Evolutionary conservation across 2,797 vertebrate genomes (phyloP).

Genomic region (Sebastes glaucus): DNA sequence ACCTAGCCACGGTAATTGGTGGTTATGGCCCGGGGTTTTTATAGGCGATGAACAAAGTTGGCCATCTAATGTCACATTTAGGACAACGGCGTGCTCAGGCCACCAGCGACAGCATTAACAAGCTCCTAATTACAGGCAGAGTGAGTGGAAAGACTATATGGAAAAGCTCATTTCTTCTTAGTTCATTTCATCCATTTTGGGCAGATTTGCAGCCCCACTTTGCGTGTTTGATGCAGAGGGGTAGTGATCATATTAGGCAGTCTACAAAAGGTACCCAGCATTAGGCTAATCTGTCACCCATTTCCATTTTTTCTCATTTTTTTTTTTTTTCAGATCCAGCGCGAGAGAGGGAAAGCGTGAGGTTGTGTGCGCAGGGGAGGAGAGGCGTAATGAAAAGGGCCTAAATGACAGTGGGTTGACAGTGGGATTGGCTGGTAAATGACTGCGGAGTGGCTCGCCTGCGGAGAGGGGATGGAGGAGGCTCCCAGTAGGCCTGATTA

Average conservation of each 20-base stretch:
- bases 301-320: constrained; percentile 85
- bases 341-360: constrained; percentile 58
- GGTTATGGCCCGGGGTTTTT: constrained; percentile 74
- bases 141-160: neutral
- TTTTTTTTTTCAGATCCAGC: constrained; percentile 28
- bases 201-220: constrained; percentile 26
- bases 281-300: constrained; percentile 93
- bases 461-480: constrained; percentile 90
- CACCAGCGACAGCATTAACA: constrained; percentile 59
- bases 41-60: constrained; percentile 69
- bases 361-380: constrained; percentile 26
- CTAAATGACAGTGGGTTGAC: constrained; percentile 99
- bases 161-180: neutral
- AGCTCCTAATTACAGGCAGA: constrained; percentile 78
- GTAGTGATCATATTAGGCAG: constrained; percentile 80
- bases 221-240: constrained; percentile 82
- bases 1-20: constrained; percentile 76
- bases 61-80: constrained; percentile 75
- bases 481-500: constrained; percentile 99
- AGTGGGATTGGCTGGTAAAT: constrained; percentile 99
- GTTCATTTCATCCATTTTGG: constrained; percentile 5
- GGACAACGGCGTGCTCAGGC: constrained; percentile 51
- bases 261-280: constrained; percentile 88
- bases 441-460: constrained; percentile 98
- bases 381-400: constrained; percentile 93